phyloP scores from a whole-genome alignment of 2,113 vertebrate species.

The Euleptes europaea region DNA sequence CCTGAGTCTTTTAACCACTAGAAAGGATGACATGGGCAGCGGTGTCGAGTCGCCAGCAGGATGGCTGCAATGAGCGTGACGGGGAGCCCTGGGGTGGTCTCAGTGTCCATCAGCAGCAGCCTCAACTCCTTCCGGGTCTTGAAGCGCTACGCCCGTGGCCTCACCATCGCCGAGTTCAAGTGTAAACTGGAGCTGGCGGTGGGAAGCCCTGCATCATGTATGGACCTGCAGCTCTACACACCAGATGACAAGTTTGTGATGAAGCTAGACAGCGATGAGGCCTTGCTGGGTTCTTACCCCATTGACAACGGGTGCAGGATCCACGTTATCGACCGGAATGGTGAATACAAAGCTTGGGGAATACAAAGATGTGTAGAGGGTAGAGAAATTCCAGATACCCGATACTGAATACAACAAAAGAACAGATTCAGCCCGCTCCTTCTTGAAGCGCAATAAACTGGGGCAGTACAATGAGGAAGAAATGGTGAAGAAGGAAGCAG shows the following conservation, averaged over 20 bases:
- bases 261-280: constrained; percentile 85
- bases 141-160: constrained; percentile 80
- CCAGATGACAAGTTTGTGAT: constrained; percentile 76
- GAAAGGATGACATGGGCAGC: neutral
- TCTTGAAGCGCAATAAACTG: constrained; percentile 82
- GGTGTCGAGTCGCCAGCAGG: constrained; percentile 58
- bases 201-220: constrained; percentile 77
- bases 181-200: constrained; percentile 87
- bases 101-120: constrained; percentile 82
- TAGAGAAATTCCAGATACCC: constrained; percentile 84
- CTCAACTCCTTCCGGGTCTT: constrained; percentile 77
- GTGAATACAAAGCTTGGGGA: constrained; percentile 77
- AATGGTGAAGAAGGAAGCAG: constrained; percentile 65
- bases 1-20: too few relatives aligned
- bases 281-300: constrained; percentile 86
- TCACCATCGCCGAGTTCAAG: constrained; percentile 87
- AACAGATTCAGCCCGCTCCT: constrained; percentile 85
- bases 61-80: constrained; percentile 78
- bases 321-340: constrained; percentile 87
- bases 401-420: constrained; percentile 83
- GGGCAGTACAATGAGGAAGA: constrained; percentile 82
- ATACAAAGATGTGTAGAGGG: constrained; percentile 83
- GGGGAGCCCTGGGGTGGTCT: constrained; percentile 75
- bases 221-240: constrained; percentile 87
- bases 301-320: constrained; percentile 88